Evolutionary conservation across 2,113 vertebrate species (phyloP).

Genomic region (Dasyprocta punctata): DNA sequence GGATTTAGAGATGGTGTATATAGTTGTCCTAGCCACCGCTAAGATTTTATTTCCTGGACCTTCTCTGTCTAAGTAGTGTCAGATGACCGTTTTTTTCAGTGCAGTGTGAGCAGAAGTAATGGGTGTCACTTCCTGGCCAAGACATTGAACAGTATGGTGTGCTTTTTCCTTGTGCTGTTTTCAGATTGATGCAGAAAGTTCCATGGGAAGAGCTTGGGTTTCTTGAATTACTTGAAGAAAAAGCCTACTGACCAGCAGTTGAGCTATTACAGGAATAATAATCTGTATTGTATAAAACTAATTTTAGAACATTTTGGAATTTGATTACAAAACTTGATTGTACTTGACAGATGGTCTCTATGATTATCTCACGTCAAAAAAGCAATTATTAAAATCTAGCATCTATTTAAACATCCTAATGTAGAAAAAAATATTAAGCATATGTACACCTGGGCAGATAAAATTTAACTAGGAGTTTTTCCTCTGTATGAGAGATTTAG

Average conservation of each 20-base stretch:
- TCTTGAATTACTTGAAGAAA: not conserved
- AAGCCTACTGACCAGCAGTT: not conserved
- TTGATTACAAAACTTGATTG: not conserved
- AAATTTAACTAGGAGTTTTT: not conserved
- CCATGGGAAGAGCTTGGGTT: not conserved
- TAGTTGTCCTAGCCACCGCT: not conserved
- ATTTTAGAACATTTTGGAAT: not conserved
- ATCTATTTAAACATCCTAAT: not conserved
- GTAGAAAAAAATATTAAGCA: not conserved
- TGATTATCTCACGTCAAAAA: not conserved
- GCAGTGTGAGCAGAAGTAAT: not conserved
- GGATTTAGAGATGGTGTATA: not conserved
- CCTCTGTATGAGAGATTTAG: not conserved
- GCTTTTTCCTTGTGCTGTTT: not conserved
- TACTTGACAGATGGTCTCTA: not conserved
- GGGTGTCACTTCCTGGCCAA: not conserved
- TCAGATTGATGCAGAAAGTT: not conserved
- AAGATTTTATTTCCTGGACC: not conserved
- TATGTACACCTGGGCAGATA: not conserved
- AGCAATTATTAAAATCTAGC: not conserved
- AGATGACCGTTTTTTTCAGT: not conserved
- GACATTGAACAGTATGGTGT: not conserved
- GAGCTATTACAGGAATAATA: not conserved
- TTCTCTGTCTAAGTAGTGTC: not conserved
- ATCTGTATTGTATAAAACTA: not conserved